A percentile compares a stretch with the other conserved stretches of the same genome.
Conservation (phyloP, 2,113 vertebrate species). For the Antechinus flavipes region DNA sequence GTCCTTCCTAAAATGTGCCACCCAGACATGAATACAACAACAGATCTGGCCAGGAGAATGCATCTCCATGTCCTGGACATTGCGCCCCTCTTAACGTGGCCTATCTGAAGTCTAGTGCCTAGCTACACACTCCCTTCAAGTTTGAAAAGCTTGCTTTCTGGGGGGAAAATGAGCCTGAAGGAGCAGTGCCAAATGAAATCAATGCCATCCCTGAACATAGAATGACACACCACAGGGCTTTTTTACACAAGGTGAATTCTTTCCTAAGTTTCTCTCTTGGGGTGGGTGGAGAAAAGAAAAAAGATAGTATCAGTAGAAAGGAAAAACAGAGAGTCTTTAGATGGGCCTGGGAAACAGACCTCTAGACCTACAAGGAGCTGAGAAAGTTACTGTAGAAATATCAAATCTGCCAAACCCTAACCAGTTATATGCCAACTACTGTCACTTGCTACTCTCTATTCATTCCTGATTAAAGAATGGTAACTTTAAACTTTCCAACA, state of each 20-base stretch:
- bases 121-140: background rate
- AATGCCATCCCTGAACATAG: background rate
- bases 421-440: background rate
- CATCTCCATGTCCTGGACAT: background rate
- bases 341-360: background rate
- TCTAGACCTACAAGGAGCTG: background rate
- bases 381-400: background rate
- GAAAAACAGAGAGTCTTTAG: background rate
- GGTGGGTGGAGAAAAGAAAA: background rate
- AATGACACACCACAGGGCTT: background rate
- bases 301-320: background rate
- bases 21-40: background rate
- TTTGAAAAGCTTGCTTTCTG: slow-evolving; percentile 49
- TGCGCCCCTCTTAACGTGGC: background rate
- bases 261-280: background rate
- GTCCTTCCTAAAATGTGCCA: background rate
- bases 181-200: slow-evolving; percentile 14
- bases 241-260: background rate
- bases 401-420: background rate
- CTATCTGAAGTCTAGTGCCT: slow-evolving; percentile 2
- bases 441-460: background rate
- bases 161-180: background rate
- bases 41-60: background rate
- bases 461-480: background rate
- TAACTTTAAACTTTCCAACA: background rate